phyloP scores from a whole-genome alignment of 2,113 vertebrate genomes.

The Symphodus melops region DNA sequence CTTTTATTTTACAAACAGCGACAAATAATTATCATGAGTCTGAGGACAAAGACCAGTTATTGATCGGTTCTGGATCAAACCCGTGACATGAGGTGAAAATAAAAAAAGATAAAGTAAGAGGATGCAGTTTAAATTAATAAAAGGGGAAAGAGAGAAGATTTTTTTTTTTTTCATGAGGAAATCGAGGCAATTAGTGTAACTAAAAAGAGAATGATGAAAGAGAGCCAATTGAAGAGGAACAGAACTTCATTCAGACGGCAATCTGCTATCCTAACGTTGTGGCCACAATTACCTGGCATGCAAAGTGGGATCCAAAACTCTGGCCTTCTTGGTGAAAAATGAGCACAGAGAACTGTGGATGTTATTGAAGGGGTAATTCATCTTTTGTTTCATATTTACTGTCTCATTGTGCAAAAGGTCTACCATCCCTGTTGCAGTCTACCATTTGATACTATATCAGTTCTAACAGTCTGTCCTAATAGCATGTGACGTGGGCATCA shows the following conservation, averaged over 20 bases:
- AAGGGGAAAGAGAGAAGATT: conserved; percentile 8
- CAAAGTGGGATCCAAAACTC: conserved; percentile 25
- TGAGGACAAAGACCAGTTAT: conserved; percentile 1
- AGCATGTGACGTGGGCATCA: too few relatives aligned
- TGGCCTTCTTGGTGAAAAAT: conserved; percentile 31
- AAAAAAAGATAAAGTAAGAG: conserved; percentile 24
- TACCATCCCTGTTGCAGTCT: conserved; percentile 2
- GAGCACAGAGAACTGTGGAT: conserved; percentile 1
- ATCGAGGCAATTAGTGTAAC: conserved; percentile 51
- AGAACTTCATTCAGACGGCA: conserved; percentile 56
- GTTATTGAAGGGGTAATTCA: conserved; percentile 30
- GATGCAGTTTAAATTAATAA: conserved; percentile 53
- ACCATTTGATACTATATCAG: neutral
- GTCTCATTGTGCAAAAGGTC: conserved; percentile 9
- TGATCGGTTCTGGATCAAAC: conserved; percentile 32
- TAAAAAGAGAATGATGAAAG: conserved; percentile 46
- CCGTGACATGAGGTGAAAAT: conserved; percentile 5
- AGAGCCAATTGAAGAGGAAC: conserved; percentile 68
- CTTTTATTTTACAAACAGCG: conserved; percentile 15
- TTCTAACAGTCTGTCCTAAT: neutral
- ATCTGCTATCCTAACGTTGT: conserved; percentile 36
- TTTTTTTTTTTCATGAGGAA: too few relatives aligned
- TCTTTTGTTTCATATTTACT: conserved; percentile 12
- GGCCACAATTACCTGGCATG: conserved; percentile 41
- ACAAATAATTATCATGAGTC: conserved; percentile 1